phyloP scores from a whole-genome alignment of 1,140 invertebrate species.

The Calycopis cecrops region DNA sequence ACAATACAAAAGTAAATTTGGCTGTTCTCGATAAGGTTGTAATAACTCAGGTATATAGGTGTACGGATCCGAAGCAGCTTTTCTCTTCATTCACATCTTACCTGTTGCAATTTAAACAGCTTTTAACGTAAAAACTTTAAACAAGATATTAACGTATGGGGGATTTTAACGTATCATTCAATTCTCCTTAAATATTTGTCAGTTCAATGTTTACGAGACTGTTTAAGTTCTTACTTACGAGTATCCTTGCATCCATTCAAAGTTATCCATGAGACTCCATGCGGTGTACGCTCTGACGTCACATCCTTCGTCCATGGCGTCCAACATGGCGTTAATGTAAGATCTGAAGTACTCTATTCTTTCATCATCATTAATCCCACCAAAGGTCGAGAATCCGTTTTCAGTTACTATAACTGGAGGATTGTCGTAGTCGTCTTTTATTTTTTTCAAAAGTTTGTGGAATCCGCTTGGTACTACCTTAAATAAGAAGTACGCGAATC shows the following conservation, averaged over 20 bases:
- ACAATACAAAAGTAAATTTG: too few relatives aligned
- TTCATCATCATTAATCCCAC: conserved; percentile 42
- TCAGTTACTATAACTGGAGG: conserved; percentile 46
- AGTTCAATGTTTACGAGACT: neutral
- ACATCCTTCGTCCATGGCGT: conserved; percentile 54
- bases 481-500: neutral
- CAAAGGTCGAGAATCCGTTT: conserved; percentile 52
- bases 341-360: conserved; percentile 63
- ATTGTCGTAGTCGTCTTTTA: conserved; percentile 48
- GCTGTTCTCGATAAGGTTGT: too few relatives aligned
- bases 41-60: too few relatives aligned
- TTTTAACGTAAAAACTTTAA: too few relatives aligned
- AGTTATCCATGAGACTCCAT: conserved; percentile 81
- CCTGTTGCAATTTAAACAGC: too few relatives aligned
- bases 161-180: too few relatives aligned
- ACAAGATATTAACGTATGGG: too few relatives aligned
- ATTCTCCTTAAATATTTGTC: too few relatives aligned
- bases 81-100: too few relatives aligned
- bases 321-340: conserved; percentile 55
- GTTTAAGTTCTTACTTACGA: conserved; percentile 19
- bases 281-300: conserved; percentile 74
- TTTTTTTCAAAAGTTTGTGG: conserved; percentile 41
- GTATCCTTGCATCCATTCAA: conserved; percentile 76
- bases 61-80: too few relatives aligned
- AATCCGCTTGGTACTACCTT: conserved; percentile 41